phyloP scores from a whole-genome alignment of 2,797 vertebrate species.

The Eurystomus glaucurus region DNA sequence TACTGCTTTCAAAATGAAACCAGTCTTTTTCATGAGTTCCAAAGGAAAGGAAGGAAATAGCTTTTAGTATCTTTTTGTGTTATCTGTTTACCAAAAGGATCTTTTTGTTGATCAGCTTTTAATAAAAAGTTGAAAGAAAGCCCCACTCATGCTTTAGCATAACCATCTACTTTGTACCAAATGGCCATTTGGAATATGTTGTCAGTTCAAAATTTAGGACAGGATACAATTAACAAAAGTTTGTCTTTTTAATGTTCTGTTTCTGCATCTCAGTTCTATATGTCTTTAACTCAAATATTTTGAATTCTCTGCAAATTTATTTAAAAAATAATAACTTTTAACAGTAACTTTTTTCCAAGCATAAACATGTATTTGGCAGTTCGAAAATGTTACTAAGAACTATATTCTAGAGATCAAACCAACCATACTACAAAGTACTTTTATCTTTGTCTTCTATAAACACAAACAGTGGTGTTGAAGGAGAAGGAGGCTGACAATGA shows the following conservation, averaged over 20 bases:
- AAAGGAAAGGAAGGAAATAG: background rate
- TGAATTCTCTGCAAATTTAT: conserved; percentile 14
- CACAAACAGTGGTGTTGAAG: conserved; percentile 18
- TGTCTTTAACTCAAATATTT: background rate
- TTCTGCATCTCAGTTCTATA: background rate
- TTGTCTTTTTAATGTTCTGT: background rate
- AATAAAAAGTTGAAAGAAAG: background rate
- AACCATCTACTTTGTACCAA: conserved; percentile 1
- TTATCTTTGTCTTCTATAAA: conserved; percentile 66
- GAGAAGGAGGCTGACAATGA: conserved; percentile 68
- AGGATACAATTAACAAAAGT: background rate
- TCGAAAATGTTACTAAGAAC: conserved; percentile 8
- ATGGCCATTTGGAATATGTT: background rate
- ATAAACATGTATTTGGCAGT: conserved; percentile 11
- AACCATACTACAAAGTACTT: conserved; percentile 38
- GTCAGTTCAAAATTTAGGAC: conserved; percentile 32
- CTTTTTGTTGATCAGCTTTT: conserved; percentile 14
- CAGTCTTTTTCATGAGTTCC: background rate
- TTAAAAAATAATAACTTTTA: background rate
- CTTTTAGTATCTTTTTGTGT: background rate
- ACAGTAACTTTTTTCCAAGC: background rate
- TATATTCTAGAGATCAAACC: conserved; percentile 11
- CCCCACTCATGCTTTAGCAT: background rate
- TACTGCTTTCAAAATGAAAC: background rate
- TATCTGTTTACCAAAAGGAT: background rate